Evolutionary conservation across 53 echinoderm and acorn worm species (phyloP).

Genomic region (Echinometra lucunter): DNA sequence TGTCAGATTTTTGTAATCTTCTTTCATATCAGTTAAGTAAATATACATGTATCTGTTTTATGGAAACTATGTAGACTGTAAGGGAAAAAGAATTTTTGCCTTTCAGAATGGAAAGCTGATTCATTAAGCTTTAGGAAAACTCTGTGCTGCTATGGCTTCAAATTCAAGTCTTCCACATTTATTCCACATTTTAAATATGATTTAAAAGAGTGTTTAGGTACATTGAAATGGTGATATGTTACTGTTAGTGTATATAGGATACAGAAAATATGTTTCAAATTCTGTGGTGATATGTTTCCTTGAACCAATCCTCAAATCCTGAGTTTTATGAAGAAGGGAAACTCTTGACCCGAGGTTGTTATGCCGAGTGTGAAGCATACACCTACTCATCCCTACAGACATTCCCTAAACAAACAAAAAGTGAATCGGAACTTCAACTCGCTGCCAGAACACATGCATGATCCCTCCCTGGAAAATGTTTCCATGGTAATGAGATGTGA

Average conservation of each 20-base stretch:
- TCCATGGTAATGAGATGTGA: conserved; percentile 47
- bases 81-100: too few species aligned
- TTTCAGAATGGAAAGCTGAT: too few species aligned
- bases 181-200: too few species aligned
- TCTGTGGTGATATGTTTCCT: neutral
- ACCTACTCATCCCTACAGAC: conserved; percentile 18
- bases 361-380: neutral
- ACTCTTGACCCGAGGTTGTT: conserved; percentile 25
- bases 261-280: neutral
- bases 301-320: neutral
- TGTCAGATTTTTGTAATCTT: too few species aligned
- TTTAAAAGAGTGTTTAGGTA: neutral
- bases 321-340: neutral
- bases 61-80: too few species aligned
- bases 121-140: too few species aligned
- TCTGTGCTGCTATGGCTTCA: too few species aligned
- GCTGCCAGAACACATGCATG: conserved; percentile 54
- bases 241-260: neutral
- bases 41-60: too few species aligned
- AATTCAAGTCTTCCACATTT: too few species aligned
- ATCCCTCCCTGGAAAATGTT: conserved; percentile 36
- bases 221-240: neutral
- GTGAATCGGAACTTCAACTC: conserved; percentile 41
- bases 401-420: neutral
- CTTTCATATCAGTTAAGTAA: too few species aligned